These are phyloP conservation scores for Taeniopygia guttata DNA, from an alignment of 2,797 vertebrate species.

Conservation along the genomic window DNA sequence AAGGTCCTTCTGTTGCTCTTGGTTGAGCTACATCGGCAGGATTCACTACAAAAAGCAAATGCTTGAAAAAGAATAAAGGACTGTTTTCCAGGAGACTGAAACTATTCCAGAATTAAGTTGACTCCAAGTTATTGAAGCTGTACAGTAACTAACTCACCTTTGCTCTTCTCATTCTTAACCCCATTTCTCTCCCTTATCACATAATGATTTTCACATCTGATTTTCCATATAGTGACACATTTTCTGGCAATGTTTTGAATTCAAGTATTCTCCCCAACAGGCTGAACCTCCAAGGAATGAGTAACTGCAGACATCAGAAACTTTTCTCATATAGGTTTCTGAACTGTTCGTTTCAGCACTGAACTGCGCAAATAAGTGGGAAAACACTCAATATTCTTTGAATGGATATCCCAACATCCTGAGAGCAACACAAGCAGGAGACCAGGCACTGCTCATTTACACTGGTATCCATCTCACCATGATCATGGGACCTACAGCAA, in stretches of 20 bases:
- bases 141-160: neutral
- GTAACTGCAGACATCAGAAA: neutral
- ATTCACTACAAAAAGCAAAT: neutral
- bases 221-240: neutral
- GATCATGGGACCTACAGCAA: neutral
- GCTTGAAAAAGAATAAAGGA: neutral
- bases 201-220: neutral
- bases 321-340: neutral
- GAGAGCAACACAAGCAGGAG: neutral
- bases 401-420: neutral
- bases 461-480: neutral
- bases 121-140: neutral
- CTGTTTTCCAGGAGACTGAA: neutral
- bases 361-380: neutral
- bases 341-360: neutral
- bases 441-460: neutral
- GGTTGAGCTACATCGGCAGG: neutral
- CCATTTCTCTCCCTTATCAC: neutral
- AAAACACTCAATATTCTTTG: neutral
- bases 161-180: neutral
- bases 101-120: neutral
- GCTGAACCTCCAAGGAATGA: neutral
- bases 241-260: neutral
- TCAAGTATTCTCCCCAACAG: neutral
- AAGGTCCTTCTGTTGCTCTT: neutral